These are phyloP conservation scores for Grus americana DNA, from an alignment of 2,113 vertebrate genomes.

Conservation along the genomic window DNA sequence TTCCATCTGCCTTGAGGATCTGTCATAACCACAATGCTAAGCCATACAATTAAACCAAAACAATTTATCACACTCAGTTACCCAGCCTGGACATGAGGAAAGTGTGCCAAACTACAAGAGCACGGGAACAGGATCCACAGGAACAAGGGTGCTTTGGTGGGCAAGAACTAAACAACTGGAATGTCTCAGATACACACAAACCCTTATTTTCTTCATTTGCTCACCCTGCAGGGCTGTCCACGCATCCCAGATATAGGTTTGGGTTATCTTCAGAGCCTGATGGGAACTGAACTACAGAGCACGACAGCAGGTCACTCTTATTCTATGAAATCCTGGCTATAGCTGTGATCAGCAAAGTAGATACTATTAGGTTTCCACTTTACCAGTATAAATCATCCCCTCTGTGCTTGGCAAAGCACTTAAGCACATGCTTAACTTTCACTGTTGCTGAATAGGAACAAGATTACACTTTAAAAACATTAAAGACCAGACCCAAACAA, in stretches of 20 bases:
- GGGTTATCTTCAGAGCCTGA: neutral
- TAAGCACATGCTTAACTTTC: neutral
- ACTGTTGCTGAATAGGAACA: neutral
- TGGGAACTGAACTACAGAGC: neutral
- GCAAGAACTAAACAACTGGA: neutral
- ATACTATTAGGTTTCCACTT: neutral
- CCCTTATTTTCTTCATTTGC: neutral
- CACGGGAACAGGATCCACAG: neutral
- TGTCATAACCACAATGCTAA: neutral
- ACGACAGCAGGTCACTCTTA: neutral
- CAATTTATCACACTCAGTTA: neutral
- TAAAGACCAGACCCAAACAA: neutral
- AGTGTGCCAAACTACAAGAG: neutral
- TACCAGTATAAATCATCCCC: constrained; percentile 21
- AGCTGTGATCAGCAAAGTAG: neutral
- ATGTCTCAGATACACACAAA: neutral
- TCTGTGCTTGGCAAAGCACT: constrained; percentile 4
- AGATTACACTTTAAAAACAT: neutral
- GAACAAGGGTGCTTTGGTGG: neutral
- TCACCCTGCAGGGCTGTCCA: neutral
- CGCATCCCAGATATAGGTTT: neutral
- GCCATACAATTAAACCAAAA: neutral
- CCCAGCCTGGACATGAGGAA: neutral
- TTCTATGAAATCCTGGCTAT: neutral
- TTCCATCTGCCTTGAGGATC: neutral